These are phyloP conservation scores for Syrphus vitripennis DNA, from an alignment of 2,888 invertebrate species.

Conservation along the genomic window DNA sequence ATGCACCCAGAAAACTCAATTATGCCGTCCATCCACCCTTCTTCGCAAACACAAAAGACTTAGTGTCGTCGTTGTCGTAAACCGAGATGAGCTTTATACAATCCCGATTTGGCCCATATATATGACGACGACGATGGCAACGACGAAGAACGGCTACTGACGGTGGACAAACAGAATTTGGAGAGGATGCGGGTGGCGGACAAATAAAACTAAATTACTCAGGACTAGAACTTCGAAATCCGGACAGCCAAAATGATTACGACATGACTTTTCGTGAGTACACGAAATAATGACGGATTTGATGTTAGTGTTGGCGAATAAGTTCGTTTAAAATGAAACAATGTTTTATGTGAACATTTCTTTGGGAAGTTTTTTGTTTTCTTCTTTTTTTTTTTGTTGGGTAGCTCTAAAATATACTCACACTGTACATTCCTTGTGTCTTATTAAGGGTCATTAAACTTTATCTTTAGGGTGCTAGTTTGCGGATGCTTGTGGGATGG, in stretches of 20 bases:
- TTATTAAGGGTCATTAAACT: slow-evolving; percentile 50
- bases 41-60: slow-evolving; percentile 42
- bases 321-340: neutral
- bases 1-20: slow-evolving; percentile 67
- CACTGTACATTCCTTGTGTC: neutral
- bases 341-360: neutral
- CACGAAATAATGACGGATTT: slow-evolving; percentile 47
- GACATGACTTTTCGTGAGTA: slow-evolving; percentile 48
- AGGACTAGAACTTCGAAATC: slow-evolving; percentile 7
- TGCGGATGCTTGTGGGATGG: neutral
- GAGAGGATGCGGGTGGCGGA: neutral
- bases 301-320: neutral
- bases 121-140: too few relatives aligned
- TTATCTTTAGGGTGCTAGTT: slow-evolving; percentile 6
- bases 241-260: slow-evolving; percentile 3
- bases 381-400: neutral
- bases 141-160: neutral
- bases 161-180: neutral
- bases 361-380: too few relatives aligned
- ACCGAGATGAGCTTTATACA: slow-evolving; percentile 49
- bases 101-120: slow-evolving; percentile 17
- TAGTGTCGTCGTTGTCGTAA: slow-evolving; percentile 35
- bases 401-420: neutral
- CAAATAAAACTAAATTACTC: slow-evolving; percentile 35
- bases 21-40: slow-evolving; percentile 56